Conservation (phyloP, 2,888 invertebrate species). For the Leptopterna dolabrata region DNA sequence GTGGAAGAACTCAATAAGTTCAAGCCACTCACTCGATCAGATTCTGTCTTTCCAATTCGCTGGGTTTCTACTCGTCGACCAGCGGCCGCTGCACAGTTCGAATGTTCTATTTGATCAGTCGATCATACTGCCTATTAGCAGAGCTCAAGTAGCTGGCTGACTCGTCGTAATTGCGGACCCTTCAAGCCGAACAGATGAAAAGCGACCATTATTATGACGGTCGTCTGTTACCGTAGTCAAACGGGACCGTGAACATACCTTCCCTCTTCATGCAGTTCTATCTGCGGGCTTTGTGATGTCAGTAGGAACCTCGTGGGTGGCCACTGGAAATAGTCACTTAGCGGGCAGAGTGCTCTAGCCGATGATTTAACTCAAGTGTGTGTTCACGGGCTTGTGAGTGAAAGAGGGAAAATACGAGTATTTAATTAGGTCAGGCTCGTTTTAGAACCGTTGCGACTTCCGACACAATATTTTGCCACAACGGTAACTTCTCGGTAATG, state of each 20-base stretch:
- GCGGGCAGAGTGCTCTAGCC: background rate
- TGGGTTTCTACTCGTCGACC: too few relatives aligned
- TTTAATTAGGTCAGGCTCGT: background rate
- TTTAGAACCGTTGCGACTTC: background rate
- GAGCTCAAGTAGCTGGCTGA: background rate
- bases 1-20: too few relatives aligned
- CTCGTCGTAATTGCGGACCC: background rate
- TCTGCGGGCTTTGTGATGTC: background rate
- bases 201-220: background rate
- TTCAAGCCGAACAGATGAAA: background rate
- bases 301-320: background rate
- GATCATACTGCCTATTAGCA: background rate
- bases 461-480: background rate
- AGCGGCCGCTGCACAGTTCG: background rate
- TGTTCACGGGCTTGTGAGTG: background rate
- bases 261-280: background rate
- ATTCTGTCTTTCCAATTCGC: too few relatives aligned
- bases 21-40: too few relatives aligned
- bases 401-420: background rate
- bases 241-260: background rate
- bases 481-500: background rate
- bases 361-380: background rate
- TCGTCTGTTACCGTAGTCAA: background rate
- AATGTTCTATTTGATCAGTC: background rate
- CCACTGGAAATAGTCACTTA: background rate